Base-by-base conservation (phyloP, 2,797 vertebrate species). In the Diglossa cyanea region DNA sequence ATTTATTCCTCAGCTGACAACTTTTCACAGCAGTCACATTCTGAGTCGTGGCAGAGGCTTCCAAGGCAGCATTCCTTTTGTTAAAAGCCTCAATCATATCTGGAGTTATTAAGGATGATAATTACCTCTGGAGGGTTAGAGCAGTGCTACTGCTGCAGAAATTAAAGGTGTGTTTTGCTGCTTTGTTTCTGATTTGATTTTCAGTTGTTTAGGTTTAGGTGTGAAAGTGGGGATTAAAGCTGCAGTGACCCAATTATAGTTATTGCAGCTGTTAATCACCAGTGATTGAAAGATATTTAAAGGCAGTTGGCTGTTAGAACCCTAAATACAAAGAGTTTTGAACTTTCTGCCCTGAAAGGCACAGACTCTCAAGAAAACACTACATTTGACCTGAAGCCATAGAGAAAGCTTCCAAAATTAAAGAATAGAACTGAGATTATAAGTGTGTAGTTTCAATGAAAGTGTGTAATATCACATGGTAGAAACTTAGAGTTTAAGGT, bases 81-180 rank as follows among this genome's bases (percentile, higher is more conserved):
- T 96, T 96, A 95, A 97, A 95, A 95, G 87, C 96, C 80, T 97
- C 78, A 91, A 67, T 97, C 95, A 87, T 93, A 96, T 86, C 94
- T 94, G 90, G 79, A 94, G 92, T 97, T 97, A 96, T 97, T 97
- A 96, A 95, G 77, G 87, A 90, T 95, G 96, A 96, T 95, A 95
- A 97, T 94, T 92, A 97, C 76, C 83, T 97, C 84, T 76, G 33
- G 71, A 94, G 60, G 54, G 91, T 90, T 79, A 63, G 86, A 95
- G 77, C 24, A 78, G 74, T 23, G 82, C 77, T 90, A 6, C 89
- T 91, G 86, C 83, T 92, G 94, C 79, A 81, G 92, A 78, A 63
- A 86, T 92, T 58, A 76, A 80, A 92, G 77, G 88, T 93, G 93
- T 87, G 88, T 90, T 94, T 92, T 80, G 76, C 90, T 89, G 31